A percentile compares a stretch with the other conserved stretches of the same genome.
phyloP scores from a whole-genome alignment of 2,888 invertebrate species.

The Tipula confusa region DNA sequence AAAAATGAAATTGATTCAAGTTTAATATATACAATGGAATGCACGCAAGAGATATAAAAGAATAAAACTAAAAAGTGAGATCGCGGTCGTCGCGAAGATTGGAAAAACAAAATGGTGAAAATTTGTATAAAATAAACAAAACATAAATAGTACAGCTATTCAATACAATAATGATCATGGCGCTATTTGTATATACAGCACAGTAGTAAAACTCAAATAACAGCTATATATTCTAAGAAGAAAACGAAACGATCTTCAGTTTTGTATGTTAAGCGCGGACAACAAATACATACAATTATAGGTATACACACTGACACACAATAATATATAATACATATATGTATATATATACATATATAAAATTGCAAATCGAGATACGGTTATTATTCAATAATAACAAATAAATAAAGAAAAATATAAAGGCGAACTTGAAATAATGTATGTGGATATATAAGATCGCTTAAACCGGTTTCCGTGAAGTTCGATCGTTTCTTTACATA shows the following conservation, averaged over 20 bases:
- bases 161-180: background rate
- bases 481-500: background rate
- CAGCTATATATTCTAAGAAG: constrained; percentile 8
- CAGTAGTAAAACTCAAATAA: background rate
- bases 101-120: constrained; percentile 25
- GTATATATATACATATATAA: background rate
- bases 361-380: constrained; percentile 27
- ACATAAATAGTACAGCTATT: background rate
- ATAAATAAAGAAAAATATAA: constrained; percentile 3
- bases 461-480: background rate
- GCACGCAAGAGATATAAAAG: background rate
- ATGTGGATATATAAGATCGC: constrained; percentile 20
- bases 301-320: constrained; percentile 3
- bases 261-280: background rate
- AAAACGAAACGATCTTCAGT: constrained; percentile 6
- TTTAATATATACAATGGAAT: background rate
- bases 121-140: background rate
- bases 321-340: background rate
- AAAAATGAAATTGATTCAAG: background rate
- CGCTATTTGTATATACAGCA: background rate
- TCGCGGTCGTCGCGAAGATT: background rate
- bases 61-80: background rate
- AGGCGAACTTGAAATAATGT: constrained; percentile 12
- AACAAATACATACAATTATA: background rate
- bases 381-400: constrained; percentile 27